phyloP scores from a whole-genome alignment of 1,140 invertebrate species.

The Adelges cooleyi region DNA sequence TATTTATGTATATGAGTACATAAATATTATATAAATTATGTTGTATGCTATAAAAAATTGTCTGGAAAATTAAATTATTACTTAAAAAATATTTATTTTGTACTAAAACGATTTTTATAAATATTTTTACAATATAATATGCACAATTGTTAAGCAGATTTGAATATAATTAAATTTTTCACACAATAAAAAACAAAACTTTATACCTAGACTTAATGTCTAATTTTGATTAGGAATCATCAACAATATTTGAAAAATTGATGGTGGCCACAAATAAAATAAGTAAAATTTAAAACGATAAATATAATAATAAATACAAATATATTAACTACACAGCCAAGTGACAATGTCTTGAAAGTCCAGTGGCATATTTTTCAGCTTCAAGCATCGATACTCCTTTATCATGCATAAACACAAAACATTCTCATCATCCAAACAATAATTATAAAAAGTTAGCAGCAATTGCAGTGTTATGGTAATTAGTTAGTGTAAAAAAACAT shows the following conservation, averaged over 20 bases:
- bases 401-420: constrained; percentile 28
- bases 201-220: neutral
- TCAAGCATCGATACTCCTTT: constrained; percentile 25
- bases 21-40: no score
- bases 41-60: no score
- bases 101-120: no score
- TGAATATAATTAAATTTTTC: no score
- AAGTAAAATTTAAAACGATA: neutral
- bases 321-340: constrained; percentile 24
- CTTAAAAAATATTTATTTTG: no score
- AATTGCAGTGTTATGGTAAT: no score
- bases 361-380: constrained; percentile 26
- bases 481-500: no score
- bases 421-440: constrained; percentile 7
- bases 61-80: no score
- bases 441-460: neutral
- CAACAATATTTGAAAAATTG: neutral
- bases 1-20: no score
- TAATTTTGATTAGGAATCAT: constrained; percentile 11
- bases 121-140: no score
- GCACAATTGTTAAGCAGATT: no score
- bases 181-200: neutral
- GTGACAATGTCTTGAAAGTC: constrained; percentile 26
- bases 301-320: constrained; percentile 7
- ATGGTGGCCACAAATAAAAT: neutral